These are phyloP conservation scores for Macrobrachium rosenbergii DNA, from an alignment of 1,140 invertebrate genomes.

Conservation along the genomic window DNA sequence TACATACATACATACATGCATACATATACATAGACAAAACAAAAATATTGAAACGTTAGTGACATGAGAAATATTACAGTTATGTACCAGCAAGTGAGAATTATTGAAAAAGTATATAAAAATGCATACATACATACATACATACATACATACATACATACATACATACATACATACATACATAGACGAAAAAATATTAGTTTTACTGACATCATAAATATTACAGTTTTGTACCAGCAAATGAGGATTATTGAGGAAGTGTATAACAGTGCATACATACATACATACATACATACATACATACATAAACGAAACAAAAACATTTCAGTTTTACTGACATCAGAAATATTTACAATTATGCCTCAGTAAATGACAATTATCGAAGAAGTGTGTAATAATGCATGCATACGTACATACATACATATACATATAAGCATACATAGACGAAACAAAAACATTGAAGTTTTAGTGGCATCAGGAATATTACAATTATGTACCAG, in stretches of 20 bases:
- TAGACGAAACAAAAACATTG: neutral
- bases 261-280: neutral
- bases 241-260: too few species aligned
- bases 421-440: conserved; percentile 21
- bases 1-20: too few species aligned
- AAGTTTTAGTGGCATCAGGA: too few species aligned
- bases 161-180: neutral
- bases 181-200: neutral
- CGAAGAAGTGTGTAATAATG: neutral
- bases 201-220: too few species aligned
- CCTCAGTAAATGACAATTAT: neutral
- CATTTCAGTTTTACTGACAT: too few species aligned
- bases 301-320: too few species aligned
- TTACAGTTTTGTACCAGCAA: too few species aligned
- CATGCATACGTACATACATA: conserved; percentile 7
- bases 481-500: too few species aligned
- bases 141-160: neutral
- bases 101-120: conserved; percentile 9
- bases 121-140: conserved; percentile 33
- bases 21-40: conserved; percentile 15
- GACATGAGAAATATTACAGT: too few species aligned
- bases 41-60: too few species aligned
- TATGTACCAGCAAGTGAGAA: too few species aligned
- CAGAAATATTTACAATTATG: neutral
- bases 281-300: neutral